Evolutionary conservation across 2,888 invertebrate genomes (phyloP), one percentile per base, ranked within the genome.

Genomic region (Autographa gamma): DNA sequence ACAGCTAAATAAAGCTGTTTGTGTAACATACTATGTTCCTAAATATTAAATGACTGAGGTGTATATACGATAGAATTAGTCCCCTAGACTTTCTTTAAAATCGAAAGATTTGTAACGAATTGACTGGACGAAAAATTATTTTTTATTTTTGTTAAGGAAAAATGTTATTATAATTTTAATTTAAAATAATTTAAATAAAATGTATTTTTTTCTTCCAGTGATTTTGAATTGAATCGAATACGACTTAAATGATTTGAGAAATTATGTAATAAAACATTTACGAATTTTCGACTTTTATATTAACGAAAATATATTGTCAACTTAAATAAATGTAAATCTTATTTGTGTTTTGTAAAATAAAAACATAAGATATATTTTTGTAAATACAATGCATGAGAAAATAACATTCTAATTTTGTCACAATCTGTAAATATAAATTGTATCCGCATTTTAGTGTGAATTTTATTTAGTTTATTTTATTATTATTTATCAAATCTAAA

Each of bases 11-110:
- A 14, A 62, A n/a, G 54, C 69, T 71, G 82, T 80, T 68, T 76
- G 69, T 91, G 87, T 90, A 90, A 88, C 86, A 89, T 88, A 88
- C 74, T 75, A 71, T 80, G 82, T 86, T 86, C 85, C 85, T 86
- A 82, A 81, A 74, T 61, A 64, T 83, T 80, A 79, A 79, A 79
- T 72, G 89, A 89, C 89, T 89, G 89, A 89, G 81, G 80, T 89
- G 89, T 89, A 89, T 81, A 89, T 88, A 86, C 63, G 72, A 74
- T 81, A 84, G 74, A 6, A 62, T 82, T 79, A 81, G 75, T 80
- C 76, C 75, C 48, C 73, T 76, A 67, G 76, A 76, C 76, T 80
- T 78, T 81, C 65, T 71, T 58, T 66, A 66, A 32, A 60, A 19
- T 63, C 70, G 65, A 74, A 58, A 56, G 66, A 48, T 64, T 70